Percentiles rank a stretch among this genome's conserved stretches.
Evolutionary conservation across 2,113 vertebrate genomes (phyloP).

Genomic region (Sula dactylatra): DNA sequence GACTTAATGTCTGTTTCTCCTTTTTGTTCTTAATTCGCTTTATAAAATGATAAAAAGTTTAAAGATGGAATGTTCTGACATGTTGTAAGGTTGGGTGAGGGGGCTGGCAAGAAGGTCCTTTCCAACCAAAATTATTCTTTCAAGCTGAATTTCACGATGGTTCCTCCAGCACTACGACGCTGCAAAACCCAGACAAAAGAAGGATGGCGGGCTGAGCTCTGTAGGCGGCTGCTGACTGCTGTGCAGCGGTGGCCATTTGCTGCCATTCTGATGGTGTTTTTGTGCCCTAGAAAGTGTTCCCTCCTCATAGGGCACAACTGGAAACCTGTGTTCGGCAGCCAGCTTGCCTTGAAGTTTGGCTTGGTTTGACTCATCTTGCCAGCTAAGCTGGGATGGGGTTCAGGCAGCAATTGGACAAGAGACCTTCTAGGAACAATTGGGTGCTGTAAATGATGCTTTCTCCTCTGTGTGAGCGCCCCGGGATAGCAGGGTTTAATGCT

Average conservation of each 20-base stretch:
- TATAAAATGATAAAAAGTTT: not conserved
- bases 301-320: not conserved
- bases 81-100: not conserved
- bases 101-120: not conserved
- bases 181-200: not conserved
- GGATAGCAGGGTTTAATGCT: not conserved
- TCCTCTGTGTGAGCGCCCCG: fast-evolving
- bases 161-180: fast-evolving
- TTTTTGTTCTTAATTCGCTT: not conserved
- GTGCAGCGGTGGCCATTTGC: not conserved
- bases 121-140: not conserved
- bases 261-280: not conserved
- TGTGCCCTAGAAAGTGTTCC: not conserved
- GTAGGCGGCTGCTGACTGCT: not conserved
- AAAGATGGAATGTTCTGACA: not conserved
- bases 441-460: not conserved
- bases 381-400: not conserved
- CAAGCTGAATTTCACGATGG: not conserved
- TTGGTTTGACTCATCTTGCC: not conserved
- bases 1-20: not conserved
- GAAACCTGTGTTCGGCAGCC: not conserved
- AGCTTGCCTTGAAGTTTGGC: not conserved
- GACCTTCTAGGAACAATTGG: not conserved
- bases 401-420: not conserved
- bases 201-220: not conserved